Evolutionary conservation across 2,888 invertebrate genomes (phyloP).

Genomic region (Limnephilus rhombicus): DNA sequence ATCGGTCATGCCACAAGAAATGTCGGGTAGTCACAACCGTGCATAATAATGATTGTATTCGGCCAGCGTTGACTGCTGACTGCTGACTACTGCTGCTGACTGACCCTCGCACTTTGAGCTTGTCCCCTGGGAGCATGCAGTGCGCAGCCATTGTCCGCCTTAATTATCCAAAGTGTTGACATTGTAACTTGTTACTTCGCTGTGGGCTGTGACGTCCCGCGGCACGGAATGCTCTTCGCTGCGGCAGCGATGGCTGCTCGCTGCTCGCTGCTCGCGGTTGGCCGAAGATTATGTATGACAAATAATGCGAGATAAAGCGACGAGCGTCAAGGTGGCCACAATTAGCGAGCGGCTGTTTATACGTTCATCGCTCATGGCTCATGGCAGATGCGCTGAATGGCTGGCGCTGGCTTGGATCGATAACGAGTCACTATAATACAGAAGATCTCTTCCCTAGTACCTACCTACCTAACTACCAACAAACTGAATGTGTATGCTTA

Average conservation of each 20-base stretch:
- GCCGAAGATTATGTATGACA: constrained; percentile 40
- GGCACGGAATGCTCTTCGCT: constrained; percentile 29
- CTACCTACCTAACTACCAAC: not conserved
- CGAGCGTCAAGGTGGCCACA: constrained; percentile 44
- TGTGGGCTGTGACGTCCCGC: constrained; percentile 32
- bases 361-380: constrained; percentile 14
- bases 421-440: not conserved
- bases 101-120: constrained; percentile 28
- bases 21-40: not conserved
- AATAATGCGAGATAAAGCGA: constrained; percentile 45
- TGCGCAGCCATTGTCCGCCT: constrained; percentile 41
- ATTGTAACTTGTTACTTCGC: not conserved
- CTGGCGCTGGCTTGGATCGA: not conserved
- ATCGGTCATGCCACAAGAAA: constrained; percentile 1
- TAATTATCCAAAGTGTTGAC: constrained; percentile 26
- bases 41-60: not conserved
- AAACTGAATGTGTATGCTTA: not conserved
- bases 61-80: not conserved
- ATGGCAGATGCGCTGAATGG: not conserved
- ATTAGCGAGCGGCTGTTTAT: constrained; percentile 40
- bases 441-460: not conserved
- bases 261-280: constrained; percentile 9
- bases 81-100: not conserved
- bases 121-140: constrained; percentile 16
- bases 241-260: constrained; percentile 12